Conservation (phyloP, 2,113 vertebrate species). For the Haliaeetus leucogaster region DNA sequence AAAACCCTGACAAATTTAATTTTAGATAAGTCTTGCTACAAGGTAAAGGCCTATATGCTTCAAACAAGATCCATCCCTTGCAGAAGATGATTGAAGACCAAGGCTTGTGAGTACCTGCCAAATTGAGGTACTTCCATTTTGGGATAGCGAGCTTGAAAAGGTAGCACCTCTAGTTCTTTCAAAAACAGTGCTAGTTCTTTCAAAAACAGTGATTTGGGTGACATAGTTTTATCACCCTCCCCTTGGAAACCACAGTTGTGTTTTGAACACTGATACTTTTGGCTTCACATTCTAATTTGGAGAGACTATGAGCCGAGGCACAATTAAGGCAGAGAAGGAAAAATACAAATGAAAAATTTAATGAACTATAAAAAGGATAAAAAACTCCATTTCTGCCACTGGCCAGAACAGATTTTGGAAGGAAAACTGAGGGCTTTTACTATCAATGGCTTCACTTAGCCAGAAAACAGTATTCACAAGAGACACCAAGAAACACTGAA, state of each 20-base stretch:
- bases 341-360: not conserved
- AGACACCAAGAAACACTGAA: not conserved
- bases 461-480: not conserved
- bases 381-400: not conserved
- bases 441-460: not conserved
- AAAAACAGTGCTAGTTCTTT: not conserved
- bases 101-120: not conserved
- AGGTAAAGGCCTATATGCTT: not conserved
- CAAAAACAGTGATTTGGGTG: not conserved
- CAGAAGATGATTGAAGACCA: not conserved
- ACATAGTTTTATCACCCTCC: not conserved
- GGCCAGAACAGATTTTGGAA: not conserved
- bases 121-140: not conserved
- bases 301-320: not conserved
- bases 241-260: not conserved
- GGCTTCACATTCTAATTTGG: not conserved
- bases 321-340: not conserved
- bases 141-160: not conserved
- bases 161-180: not conserved
- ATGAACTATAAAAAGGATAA: not conserved
- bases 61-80: not conserved
- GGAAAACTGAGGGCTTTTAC: not conserved
- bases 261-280: not conserved
- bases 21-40: not conserved
- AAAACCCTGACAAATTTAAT: accelerated